phyloP scores from a whole-genome alignment of 2,888 invertebrate species.

The Drosophila atroscutellata region DNA sequence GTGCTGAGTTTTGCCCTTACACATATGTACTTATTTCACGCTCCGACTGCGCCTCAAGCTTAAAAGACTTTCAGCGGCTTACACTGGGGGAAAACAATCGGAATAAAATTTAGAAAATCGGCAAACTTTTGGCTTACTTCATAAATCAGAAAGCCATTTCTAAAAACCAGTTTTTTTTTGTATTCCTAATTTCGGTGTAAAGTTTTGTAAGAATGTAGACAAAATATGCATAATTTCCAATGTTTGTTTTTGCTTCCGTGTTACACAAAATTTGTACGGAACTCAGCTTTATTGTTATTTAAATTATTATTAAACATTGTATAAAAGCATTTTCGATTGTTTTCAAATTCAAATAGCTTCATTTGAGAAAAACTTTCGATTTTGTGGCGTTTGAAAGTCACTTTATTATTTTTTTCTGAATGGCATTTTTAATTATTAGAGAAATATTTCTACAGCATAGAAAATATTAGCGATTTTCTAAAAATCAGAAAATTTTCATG shows the following conservation, averaged over 20 bases:
- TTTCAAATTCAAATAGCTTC: too few relatives aligned
- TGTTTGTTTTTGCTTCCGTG: too few relatives aligned
- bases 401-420: background rate
- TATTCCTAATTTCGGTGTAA: background rate
- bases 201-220: background rate
- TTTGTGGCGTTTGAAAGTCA: too few relatives aligned
- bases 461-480: background rate
- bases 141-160: background rate
- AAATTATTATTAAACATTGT: too few relatives aligned
- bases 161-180: background rate
- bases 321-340: too few relatives aligned
- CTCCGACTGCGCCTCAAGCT: slow-evolving; percentile 22
- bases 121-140: background rate
- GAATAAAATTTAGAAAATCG: background rate
- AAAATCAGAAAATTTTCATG: too few relatives aligned
- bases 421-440: background rate
- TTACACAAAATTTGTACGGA: too few relatives aligned
- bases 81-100: background rate
- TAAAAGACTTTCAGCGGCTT: background rate
- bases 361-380: too few relatives aligned
- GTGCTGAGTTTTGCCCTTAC: background rate
- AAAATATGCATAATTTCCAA: background rate
- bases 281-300: too few relatives aligned
- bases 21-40: slow-evolving; percentile 23
- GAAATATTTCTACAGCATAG: background rate